Conservation (phyloP, 1,140 invertebrate genomes). For the Zeugodacus cucurbitae region DNA sequence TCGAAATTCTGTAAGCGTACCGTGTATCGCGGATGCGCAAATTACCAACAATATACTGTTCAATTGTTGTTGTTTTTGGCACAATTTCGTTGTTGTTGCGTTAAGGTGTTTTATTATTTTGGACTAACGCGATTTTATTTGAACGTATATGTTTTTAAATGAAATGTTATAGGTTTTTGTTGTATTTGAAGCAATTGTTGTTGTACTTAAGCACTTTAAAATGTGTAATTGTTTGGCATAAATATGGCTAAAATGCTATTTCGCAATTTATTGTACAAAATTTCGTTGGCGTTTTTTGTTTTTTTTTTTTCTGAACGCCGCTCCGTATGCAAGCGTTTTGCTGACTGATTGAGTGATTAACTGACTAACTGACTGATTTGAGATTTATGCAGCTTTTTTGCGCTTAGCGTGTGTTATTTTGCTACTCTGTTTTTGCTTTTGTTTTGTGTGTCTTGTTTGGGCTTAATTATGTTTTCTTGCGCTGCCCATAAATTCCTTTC, state of each 20-base stretch:
- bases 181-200: not conserved
- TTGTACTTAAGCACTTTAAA: not conserved
- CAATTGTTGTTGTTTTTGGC: not conserved
- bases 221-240: not conserved
- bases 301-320: not conserved
- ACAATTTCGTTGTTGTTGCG: not conserved
- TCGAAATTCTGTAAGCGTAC: constrained; percentile 6
- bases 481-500: not conserved
- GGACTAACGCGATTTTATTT: not conserved
- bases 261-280: not conserved
- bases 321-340: not conserved
- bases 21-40: not conserved
- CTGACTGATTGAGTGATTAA: constrained; percentile 23
- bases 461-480: not conserved
- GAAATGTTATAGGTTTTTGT: not conserved
- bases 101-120: not conserved
- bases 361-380: not conserved
- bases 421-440: not conserved
- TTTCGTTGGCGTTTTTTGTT: not conserved
- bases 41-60: not conserved
- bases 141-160: not conserved
- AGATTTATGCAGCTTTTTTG: not conserved
- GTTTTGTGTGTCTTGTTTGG: not conserved
- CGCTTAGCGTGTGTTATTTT: not conserved
- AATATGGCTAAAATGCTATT: not conserved